A percentile compares a stretch with the other conserved stretches of the same genome.
These are phyloP conservation scores for Zeus faber DNA, from an alignment of 2,113 vertebrate species.

Conservation along the genomic window DNA sequence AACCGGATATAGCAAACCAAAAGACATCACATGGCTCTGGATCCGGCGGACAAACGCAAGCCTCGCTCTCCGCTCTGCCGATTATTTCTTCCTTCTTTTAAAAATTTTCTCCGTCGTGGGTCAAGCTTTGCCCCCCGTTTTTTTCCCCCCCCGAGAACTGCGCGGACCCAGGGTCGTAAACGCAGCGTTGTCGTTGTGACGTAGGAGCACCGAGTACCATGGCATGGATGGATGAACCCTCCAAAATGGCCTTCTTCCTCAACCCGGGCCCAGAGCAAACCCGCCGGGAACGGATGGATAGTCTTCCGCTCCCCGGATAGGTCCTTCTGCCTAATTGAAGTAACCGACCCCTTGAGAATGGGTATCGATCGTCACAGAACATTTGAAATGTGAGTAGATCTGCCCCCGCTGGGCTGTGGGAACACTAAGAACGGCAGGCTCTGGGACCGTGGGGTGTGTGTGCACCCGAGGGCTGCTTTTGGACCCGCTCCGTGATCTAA, in stretches of 20 bases:
- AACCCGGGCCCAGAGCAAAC: conserved; percentile 36
- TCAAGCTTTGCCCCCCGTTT: no score
- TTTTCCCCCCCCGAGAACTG: no score
- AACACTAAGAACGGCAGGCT: conserved; percentile 61
- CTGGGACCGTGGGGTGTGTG: conserved; percentile 49
- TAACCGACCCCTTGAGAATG: conserved; percentile 45
- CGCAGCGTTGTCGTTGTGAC: no score
- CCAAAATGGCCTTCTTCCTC: conserved; percentile 35
- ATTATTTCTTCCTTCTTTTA: no score
- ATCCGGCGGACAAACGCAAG: no score
- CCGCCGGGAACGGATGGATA: conserved; percentile 43
- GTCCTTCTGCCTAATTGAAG: conserved; percentile 40
- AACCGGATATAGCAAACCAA: no score
- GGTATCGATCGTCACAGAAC: conserved; percentile 53
- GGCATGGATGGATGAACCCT: conserved; percentile 49
- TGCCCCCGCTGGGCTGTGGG: conserved; percentile 44
- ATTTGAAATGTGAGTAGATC: conserved; percentile 55
- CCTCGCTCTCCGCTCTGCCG: no score
- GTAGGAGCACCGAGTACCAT: conserved; percentile 52
- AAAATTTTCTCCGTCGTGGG: no score
- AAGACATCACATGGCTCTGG: no score
- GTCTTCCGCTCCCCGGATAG: conserved; percentile 25
- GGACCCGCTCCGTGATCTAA: conserved; percentile 58
- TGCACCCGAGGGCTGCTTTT: no score
- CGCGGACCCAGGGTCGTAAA: no score